Evolutionary conservation across 1,140 invertebrate genomes (phyloP), one percentile per base, ranked within the genome.

Genomic region (Maniola jurtina): DNA sequence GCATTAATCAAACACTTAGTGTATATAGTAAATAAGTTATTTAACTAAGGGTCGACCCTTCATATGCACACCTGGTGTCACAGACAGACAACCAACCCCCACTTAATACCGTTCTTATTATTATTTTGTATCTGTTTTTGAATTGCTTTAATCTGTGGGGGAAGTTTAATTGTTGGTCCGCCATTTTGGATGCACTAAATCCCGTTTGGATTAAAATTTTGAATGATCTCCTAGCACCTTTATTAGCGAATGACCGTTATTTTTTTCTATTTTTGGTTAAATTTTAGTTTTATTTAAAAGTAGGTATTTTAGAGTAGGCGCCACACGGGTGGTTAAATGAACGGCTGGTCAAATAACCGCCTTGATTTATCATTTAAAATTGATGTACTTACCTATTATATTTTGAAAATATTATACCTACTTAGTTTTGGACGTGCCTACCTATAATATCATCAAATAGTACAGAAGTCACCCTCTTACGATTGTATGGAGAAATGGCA

Each of bases 121-220:
- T 89, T 89, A 89, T 83, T 88, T 86, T 88, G 84, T 89, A 87
- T 89, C 87, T 89, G 85, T 89, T 87, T 86, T 79, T 88, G 84
- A 88, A 84, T 86, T 79, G 76, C 68, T 77, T 78, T 79, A 84
- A 84, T 85, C 80, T 80, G 80, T 81, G 72, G 82, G 85, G 87
- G 79, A 81, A 76, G 69, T 83, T 84, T 86, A 88, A 89, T 89
- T 86, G 84, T 88, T 68, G 75, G 68, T 68, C 81, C 85, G 87
- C 87, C 87, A 89, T 89, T 84, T 89, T 88, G 81, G 75, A 83
- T 81, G 73, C 74, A 72, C 67, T 66, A 77, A 76, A 81, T 81
- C 81, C 73, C 57, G 79, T 85, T 82, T 71, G 58, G 47, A 66
- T 66, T 68, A 64, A 36, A 61, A 58, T 61, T 59, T 47, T 52